phyloP scores from a whole-genome alignment of 1,140 invertebrate species.

The Paracyclopina nana region DNA sequence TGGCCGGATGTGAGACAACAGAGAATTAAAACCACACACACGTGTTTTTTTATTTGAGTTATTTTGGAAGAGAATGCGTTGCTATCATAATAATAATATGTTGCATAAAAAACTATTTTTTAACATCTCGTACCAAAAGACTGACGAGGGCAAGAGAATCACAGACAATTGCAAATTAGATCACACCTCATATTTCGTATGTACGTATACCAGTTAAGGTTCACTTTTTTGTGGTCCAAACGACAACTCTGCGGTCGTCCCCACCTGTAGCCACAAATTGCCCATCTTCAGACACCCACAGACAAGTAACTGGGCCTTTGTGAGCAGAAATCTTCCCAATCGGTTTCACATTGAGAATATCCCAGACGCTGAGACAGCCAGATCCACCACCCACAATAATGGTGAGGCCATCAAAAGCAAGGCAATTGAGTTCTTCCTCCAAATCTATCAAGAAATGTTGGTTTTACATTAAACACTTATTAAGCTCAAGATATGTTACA shows the following conservation, averaged over 20 bases:
- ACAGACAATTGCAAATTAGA: not conserved
- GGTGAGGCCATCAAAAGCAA: slow-evolving; percentile 10
- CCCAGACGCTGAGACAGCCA: slow-evolving; percentile 2
- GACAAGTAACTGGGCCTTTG: slow-evolving; percentile 3
- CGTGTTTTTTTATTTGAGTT: no score
- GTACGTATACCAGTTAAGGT: not conserved
- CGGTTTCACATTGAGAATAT: not conserved
- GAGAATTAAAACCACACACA: no score
- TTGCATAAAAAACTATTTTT: not conserved
- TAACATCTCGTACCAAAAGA: not conserved
- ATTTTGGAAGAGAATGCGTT: not conserved
- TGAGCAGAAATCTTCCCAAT: not conserved
- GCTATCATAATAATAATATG: not conserved
- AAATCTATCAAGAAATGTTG: not conserved
- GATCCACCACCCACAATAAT: slow-evolving; percentile 9
- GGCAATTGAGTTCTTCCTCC: slow-evolving; percentile 11
- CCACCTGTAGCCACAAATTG: slow-evolving; percentile 6
- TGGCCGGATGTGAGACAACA: no score
- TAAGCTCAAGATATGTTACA: no score
- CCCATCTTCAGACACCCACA: slow-evolving; percentile 6
- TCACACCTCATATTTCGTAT: not conserved
- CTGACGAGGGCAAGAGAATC: not conserved
- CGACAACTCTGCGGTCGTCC: slow-evolving; percentile 16
- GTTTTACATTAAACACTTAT: no score
- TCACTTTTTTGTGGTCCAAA: slow-evolving; percentile 6